Base-by-base conservation (phyloP, 92 coral and sea anemone species). In the Porites lobata region DNA sequence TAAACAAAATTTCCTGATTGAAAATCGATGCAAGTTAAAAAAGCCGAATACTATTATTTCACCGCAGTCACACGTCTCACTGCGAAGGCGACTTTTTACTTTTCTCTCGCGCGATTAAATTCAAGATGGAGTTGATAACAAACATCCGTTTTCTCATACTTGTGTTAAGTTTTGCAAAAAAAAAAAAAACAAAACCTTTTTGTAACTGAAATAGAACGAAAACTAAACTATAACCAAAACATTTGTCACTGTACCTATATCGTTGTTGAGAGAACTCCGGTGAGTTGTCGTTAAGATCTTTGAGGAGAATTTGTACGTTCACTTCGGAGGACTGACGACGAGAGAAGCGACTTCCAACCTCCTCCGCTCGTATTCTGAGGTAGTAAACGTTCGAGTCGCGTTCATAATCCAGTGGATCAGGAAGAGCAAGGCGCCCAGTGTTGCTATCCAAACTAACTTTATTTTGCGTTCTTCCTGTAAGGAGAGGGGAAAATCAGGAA, bases 221-320 rank as follows among this genome's bases (percentile, higher is more conserved):
- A 54, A 54, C 10, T 54, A 54, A 9, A 9, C 59, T 13, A 9
- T 54, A 54, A 54, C 59, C 14, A 9, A 54, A 54, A 13, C 59
- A 9, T 54, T 54, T 54, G 59, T 0, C 15, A 54, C 59, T 15
- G 13, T 96, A 96, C 12, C 87, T 75, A 50, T 98, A 98, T 6
- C 98, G 92, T 73, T 90, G 94, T 73, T 89, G 83, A 22, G 90
- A 76, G 79, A 98, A 98, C 74, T 89, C 96, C 4, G 99, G 98
- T 9, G 95, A 77, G 74, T 96, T 95, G 86, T 98, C 99, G 67
- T 98, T 98, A 38, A 92, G 80, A 80, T 98, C 99, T 50, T 73
- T 92, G 47, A 98, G 93, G 67, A 87, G 74, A 14, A 98, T 85
- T 54, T 89, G 90, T 19, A 98, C 96, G 84, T 84, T 91, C 54